These are phyloP conservation scores for Acipenser oxyrinchus DNA, from an alignment of 2,797 vertebrate species.

Conservation along the genomic window DNA sequence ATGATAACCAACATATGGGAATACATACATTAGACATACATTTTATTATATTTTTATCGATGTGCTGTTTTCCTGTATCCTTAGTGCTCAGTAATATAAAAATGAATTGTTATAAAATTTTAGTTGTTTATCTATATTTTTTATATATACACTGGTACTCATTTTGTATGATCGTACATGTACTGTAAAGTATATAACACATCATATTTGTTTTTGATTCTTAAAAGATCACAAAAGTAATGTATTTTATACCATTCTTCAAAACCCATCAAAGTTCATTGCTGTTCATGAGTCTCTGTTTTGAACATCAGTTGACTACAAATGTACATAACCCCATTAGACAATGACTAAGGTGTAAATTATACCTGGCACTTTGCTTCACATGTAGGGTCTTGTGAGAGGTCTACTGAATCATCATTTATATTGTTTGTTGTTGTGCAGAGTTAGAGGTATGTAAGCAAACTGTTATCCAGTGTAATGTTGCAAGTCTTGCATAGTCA, in stretches of 20 bases:
- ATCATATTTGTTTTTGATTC: no score
- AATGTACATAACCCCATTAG: constrained; percentile 41
- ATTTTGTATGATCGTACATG: no score
- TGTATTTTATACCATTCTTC: constrained; percentile 39
- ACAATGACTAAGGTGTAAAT: constrained; percentile 48
- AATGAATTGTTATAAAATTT: no score
- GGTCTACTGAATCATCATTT: constrained; percentile 16
- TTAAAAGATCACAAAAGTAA: no score
- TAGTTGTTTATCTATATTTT: no score
- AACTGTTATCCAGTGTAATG: constrained; percentile 16
- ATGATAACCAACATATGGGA: no score
- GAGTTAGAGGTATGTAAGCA: constrained; percentile 17
- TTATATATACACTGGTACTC: no score
- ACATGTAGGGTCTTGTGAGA: constrained; percentile 34
- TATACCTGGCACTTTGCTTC: constrained; percentile 28
- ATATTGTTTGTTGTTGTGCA: constrained; percentile 24
- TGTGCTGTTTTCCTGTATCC: no score
- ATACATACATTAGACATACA: no score
- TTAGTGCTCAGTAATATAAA: no score
- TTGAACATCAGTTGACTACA: constrained; percentile 44
- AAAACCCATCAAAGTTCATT: constrained; percentile 17
- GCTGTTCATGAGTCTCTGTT: constrained; percentile 23
- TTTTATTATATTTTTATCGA: no score
- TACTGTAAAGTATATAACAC: no score
- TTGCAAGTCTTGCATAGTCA: neutral